phyloP scores from a whole-genome alignment of 2,113 vertebrate genomes.

The Riparia riparia region DNA sequence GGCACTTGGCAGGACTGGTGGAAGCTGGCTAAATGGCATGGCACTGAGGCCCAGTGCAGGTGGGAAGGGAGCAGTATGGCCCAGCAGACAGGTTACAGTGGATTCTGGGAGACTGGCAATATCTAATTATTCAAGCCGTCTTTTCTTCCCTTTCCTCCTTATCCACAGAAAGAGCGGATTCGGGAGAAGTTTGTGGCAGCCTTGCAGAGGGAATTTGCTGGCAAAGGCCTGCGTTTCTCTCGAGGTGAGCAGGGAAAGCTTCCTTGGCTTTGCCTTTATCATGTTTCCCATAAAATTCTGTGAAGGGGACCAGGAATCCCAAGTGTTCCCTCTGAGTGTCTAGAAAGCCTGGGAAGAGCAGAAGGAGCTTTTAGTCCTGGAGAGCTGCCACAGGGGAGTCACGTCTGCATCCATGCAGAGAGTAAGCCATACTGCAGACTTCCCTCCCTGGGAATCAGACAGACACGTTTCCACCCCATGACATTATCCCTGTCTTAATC shows the following conservation, averaged over 20 bases:
- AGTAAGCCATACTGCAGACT: neutral
- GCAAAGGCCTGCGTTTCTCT: slow-evolving; percentile 93
- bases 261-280: neutral
- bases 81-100: neutral
- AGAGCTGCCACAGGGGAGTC: neutral
- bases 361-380: neutral
- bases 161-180: slow-evolving; percentile 90
- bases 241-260: slow-evolving; percentile 79
- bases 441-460: neutral
- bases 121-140: neutral
- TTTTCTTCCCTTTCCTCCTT: neutral
- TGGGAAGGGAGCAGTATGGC: neutral
- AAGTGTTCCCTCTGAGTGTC: neutral
- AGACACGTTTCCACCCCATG: fast-evolving
- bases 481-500: neutral
- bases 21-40: neutral
- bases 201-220: slow-evolving; percentile 92
- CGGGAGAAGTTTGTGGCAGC: slow-evolving; percentile 96
- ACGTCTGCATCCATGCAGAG: neutral
- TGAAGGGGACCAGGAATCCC: neutral
- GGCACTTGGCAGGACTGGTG: neutral
- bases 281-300: neutral
- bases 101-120: neutral
- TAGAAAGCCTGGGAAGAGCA: neutral
- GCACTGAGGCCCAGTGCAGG: neutral